These are phyloP conservation scores for Drosophila equinoxialis DNA, from an alignment of 1,140 invertebrate genomes.

Conservation along the genomic window DNA sequence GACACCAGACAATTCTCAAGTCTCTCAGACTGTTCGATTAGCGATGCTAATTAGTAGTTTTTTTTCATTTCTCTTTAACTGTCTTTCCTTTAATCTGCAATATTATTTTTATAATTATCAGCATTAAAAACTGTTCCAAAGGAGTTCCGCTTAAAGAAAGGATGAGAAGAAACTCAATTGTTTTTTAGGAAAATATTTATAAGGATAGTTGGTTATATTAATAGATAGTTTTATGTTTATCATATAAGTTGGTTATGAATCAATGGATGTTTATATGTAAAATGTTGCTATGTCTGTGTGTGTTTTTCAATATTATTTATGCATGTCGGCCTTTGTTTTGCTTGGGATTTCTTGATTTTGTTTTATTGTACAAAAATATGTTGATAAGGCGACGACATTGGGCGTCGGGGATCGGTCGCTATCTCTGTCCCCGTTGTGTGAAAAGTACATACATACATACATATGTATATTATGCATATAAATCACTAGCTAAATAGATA, in stretches of 20 bases:
- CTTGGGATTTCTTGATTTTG: slow-evolving; percentile 10
- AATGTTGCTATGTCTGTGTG: not conserved
- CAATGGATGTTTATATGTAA: not conserved
- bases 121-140: not conserved
- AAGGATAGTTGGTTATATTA: no score
- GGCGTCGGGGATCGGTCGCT: not conserved
- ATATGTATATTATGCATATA: slow-evolving; percentile 24
- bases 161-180: not conserved
- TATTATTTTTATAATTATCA: not conserved
- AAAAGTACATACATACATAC: not conserved
- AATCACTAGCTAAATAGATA: slow-evolving; percentile 53
- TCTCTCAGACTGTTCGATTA: not conserved
- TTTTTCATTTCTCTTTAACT: not conserved
- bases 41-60: not conserved
- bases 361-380: slow-evolving; percentile 6
- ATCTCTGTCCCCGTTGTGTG: slow-evolving; percentile 2
- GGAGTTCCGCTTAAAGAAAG: not conserved
- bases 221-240: not conserved
- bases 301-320: slow-evolving; percentile 7
- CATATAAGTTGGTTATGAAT: not conserved
- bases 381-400: slow-evolving; percentile 10
- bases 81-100: not conserved
- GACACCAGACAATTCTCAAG: not conserved
- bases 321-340: slow-evolving; percentile 7
- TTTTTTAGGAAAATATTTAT: no score